phyloP scores from a whole-genome alignment of 2,797 vertebrate genomes.

The Lutjanus argentimaculatus region DNA sequence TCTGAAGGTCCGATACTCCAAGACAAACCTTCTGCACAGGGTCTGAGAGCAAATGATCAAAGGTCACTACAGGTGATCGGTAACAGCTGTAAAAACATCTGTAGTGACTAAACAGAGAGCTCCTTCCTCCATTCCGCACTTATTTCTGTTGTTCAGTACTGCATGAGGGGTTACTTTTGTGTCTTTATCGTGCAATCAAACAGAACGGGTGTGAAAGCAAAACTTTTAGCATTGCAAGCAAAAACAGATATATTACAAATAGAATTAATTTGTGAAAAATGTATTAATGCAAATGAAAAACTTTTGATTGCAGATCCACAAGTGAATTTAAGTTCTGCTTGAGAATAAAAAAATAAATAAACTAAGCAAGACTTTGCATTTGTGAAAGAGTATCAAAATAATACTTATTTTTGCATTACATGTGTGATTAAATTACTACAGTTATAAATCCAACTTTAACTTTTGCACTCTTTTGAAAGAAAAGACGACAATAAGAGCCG shows the following conservation, averaged over 20 bases:
- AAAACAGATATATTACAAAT: too few relatives aligned
- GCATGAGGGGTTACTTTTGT: background rate
- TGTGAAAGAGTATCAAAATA: background rate
- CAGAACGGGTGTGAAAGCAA: too few relatives aligned
- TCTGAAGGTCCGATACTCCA: conserved; percentile 92
- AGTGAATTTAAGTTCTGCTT: too few relatives aligned
- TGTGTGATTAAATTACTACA: too few relatives aligned
- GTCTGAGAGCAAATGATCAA: conserved; percentile 80
- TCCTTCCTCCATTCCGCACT: background rate
- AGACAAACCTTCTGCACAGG: conserved; percentile 94
- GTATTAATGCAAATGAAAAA: too few relatives aligned
- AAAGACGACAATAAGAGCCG: background rate
- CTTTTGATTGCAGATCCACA: too few relatives aligned
- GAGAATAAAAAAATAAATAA: background rate
- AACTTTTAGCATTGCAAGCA: too few relatives aligned
- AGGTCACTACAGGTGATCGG: background rate
- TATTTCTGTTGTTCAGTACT: background rate
- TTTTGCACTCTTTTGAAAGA: too few relatives aligned
- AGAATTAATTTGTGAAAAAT: too few relatives aligned
- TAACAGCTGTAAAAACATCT: background rate
- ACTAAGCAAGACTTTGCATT: background rate
- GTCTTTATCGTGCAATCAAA: too few relatives aligned
- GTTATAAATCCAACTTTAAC: background rate
- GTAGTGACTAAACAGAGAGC: background rate
- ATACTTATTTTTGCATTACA: too few relatives aligned